Evolutionary conservation across 2,797 vertebrate species (phyloP).

Genomic region (Allobates femoralis): DNA sequence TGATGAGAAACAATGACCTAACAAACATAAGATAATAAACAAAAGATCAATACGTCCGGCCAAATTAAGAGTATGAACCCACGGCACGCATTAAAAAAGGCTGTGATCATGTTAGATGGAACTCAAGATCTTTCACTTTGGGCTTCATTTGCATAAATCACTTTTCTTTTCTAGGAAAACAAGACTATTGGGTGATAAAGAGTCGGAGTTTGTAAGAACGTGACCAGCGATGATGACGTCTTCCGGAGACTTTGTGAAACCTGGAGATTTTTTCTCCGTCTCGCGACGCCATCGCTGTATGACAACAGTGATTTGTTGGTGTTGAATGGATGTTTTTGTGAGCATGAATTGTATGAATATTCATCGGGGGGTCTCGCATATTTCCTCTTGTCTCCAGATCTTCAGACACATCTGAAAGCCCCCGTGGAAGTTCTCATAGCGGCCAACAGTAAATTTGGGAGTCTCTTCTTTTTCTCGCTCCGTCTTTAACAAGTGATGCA

Average conservation of each 20-base stretch:
- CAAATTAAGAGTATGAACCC: too few species aligned
- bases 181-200: too few species aligned
- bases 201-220: not conserved
- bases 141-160: not conserved
- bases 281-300: slow-evolving; percentile 9
- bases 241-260: not conserved
- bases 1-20: too few species aligned
- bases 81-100: too few species aligned
- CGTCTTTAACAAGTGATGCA: slow-evolving; percentile 69
- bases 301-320: slow-evolving; percentile 51
- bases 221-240: not conserved
- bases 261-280: not conserved
- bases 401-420: slow-evolving; percentile 54
- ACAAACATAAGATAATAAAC: too few species aligned
- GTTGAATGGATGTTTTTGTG: slow-evolving; percentile 48
- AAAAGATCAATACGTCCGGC: too few species aligned
- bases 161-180: not conserved
- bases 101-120: too few species aligned
- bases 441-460: slow-evolving; percentile 66
- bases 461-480: slow-evolving; percentile 66
- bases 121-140: not conserved
- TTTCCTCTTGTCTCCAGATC: slow-evolving; percentile 60
- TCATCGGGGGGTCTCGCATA: slow-evolving; percentile 55
- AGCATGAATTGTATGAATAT: slow-evolving; percentile 28
- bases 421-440: slow-evolving; percentile 61